These are phyloP conservation scores for Paraescarpia echinospica DNA, from an alignment of 1,140 invertebrate species.

Conservation along the genomic window DNA sequence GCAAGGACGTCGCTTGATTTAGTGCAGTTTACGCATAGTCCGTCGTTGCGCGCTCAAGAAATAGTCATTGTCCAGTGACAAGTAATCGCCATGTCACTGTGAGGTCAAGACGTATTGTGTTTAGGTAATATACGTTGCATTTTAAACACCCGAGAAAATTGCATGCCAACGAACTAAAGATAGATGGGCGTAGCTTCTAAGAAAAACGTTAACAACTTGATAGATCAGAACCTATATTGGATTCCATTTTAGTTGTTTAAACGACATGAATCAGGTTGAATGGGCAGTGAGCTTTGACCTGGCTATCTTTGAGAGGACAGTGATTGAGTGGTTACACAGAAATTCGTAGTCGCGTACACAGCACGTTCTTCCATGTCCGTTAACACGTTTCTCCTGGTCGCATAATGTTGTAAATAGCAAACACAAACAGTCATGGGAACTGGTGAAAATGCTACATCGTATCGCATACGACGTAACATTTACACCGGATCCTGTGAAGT, in stretches of 20 bases:
- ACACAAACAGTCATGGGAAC: no score
- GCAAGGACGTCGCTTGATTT: background rate
- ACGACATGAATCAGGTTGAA: background rate
- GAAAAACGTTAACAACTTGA: background rate
- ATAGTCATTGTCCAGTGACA: background rate
- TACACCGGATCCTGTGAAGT: no score
- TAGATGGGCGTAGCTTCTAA: background rate
- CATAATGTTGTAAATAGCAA: no score
- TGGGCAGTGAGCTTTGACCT: background rate
- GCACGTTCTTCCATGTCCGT: background rate
- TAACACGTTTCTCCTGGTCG: no score
- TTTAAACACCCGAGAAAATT: background rate
- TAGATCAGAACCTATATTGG: background rate
- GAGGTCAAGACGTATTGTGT: background rate
- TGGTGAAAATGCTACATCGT: no score
- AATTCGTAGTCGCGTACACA: background rate
- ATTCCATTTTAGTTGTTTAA: background rate
- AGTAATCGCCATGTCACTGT: background rate
- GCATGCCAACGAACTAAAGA: background rate
- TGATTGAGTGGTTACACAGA: background rate
- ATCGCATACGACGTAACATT: no score
- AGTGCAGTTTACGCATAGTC: background rate
- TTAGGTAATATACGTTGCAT: background rate
- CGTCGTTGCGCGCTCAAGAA: background rate
- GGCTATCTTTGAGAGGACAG: background rate